These are phyloP conservation scores for Scaptomyza parva DNA, from an alignment of 2,888 invertebrate species.

Conservation along the genomic window DNA sequence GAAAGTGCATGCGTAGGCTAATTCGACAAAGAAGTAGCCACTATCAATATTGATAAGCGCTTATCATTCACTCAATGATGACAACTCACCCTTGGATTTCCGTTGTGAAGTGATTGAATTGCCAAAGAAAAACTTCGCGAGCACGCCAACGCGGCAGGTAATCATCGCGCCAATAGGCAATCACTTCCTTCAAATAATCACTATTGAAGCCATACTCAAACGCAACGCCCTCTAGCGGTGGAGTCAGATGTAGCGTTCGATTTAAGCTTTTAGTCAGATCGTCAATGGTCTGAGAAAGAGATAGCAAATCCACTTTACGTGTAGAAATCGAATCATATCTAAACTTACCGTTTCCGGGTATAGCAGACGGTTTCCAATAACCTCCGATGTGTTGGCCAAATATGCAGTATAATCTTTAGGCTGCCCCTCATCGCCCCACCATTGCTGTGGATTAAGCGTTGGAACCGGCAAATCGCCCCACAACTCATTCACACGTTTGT, in stretches of 20 bases:
- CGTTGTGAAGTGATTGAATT: constrained; percentile 90
- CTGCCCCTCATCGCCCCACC: constrained; percentile 81
- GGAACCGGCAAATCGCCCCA: constrained; percentile 68
- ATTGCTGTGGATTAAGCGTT: constrained; percentile 68
- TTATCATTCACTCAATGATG: constrained; percentile 32
- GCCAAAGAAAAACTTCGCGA: constrained; percentile 89
- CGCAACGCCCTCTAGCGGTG: constrained; percentile 87
- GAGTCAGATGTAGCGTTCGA: constrained; percentile 84
- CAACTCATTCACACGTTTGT: constrained; percentile 60
- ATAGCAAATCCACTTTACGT: background rate
- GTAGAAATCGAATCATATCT: background rate
- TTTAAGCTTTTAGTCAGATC: constrained; percentile 87
- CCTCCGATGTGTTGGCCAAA: constrained; percentile 68
- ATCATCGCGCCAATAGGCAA: constrained; percentile 92
- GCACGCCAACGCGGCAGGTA: constrained; percentile 90
- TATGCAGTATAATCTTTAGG: constrained; percentile 75
- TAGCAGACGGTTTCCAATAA: constrained; percentile 65
- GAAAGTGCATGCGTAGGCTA: constrained; percentile 88
- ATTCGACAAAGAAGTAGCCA: constrained; percentile 5
- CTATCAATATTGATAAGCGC: constrained; percentile 47
- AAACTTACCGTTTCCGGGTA: constrained; percentile 66
- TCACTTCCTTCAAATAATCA: constrained; percentile 88
- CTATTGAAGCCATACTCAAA: constrained; percentile 94
- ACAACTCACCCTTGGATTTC: constrained; percentile 88
- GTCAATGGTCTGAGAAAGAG: constrained; percentile 85